A percentile compares a stretch with the other conserved stretches of the same genome.
These are phyloP conservation scores for Melikaiella ostensackeni DNA, from an alignment of 2,888 invertebrate genomes.

Conservation along the genomic window DNA sequence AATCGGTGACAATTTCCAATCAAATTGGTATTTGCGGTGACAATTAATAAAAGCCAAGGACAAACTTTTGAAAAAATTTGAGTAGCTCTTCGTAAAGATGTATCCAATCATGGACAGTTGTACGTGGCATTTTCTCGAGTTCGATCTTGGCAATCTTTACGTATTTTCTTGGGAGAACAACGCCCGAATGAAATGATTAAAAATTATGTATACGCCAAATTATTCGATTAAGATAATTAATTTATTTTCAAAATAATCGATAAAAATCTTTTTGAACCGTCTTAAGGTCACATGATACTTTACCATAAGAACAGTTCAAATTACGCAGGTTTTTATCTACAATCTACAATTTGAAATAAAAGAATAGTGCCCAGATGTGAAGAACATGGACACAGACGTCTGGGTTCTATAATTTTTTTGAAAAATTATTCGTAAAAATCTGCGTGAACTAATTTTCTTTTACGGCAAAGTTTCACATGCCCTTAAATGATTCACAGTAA, in stretches of 20 bases:
- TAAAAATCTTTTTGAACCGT: no score
- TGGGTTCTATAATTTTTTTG: background rate
- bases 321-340: no score
- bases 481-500: no score
- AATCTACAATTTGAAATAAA: background rate
- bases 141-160: slow-evolving; percentile 47
- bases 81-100: slow-evolving; percentile 49
- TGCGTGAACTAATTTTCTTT: background rate
- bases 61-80: slow-evolving; percentile 50
- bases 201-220: slow-evolving; percentile 42
- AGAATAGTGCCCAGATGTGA: background rate
- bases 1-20: slow-evolving; percentile 49
- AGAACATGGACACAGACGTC: background rate
- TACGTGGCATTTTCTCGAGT: slow-evolving; percentile 48
- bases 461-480: no score
- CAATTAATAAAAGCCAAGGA: slow-evolving; percentile 53
- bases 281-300: no score
- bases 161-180: slow-evolving; percentile 45
- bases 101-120: slow-evolving; percentile 53
- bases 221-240: slow-evolving; percentile 7
- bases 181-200: slow-evolving; percentile 38
- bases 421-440: background rate
- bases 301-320: no score
- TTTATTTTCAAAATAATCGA: no score
- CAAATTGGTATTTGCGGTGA: slow-evolving; percentile 52